A percentile compares a stretch with the other conserved stretches of the same genome.
phyloP scores from a whole-genome alignment of 2,113 vertebrate genomes.

The Gavia stellata region DNA sequence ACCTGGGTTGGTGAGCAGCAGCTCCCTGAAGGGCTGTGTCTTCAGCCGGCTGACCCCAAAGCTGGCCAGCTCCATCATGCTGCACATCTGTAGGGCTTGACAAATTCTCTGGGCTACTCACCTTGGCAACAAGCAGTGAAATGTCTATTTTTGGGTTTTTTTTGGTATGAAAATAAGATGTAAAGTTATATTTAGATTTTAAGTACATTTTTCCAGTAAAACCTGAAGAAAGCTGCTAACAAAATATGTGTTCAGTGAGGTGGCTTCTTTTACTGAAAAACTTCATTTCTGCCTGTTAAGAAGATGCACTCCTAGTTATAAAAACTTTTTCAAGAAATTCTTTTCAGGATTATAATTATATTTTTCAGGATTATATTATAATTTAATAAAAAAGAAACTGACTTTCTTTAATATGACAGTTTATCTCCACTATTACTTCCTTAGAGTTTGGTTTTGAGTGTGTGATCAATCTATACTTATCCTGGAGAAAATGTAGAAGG shows the following conservation, averaged over 20 bases:
- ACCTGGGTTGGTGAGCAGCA: rapidly evolving
- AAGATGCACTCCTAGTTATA: neutral
- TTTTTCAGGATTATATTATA: too few relatives aligned
- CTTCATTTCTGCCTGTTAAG: neutral
- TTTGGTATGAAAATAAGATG: neutral
- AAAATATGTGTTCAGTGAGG: neutral
- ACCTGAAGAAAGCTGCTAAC: neutral
- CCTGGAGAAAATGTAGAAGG: neutral
- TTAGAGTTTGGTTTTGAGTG: neutral
- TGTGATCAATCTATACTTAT: neutral
- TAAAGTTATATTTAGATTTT: neutral
- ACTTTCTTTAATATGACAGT: neutral
- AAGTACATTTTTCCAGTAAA: neutral
- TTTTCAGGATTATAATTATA: neutral
- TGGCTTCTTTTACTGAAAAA: neutral
- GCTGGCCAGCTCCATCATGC: rapidly evolving
- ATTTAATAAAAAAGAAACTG: neutral
- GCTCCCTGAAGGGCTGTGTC: neutral
- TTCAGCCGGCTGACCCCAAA: too few relatives aligned
- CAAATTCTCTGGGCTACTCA: neutral
- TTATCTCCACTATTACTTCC: neutral
- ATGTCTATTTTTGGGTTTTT: rapidly evolving
- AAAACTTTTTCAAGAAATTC: neutral
- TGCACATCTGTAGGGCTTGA: rapidly evolving
- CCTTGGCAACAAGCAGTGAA: neutral